A percentile compares a stretch with the other conserved stretches of the same genome.
Conservation (phyloP, 2,888 invertebrate genomes). For the Lymantria monacha region DNA sequence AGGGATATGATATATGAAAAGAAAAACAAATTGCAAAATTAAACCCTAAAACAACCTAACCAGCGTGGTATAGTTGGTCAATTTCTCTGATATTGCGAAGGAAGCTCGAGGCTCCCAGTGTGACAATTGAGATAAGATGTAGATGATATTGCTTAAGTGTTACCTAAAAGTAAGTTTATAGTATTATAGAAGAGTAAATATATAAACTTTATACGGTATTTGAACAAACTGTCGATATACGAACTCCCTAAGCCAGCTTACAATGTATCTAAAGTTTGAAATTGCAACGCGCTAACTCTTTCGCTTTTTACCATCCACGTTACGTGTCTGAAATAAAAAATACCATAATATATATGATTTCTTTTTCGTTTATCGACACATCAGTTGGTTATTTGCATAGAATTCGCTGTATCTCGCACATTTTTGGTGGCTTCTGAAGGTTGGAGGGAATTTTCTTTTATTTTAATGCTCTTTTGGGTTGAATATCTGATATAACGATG, state of each 20-base stretch:
- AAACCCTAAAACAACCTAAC: no score
- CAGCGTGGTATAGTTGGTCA: no score
- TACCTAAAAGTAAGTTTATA: no score
- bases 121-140: no score
- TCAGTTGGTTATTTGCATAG: slow-evolving; percentile 5
- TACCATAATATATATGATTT: not conserved
- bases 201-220: no score
- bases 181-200: no score
- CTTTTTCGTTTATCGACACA: slow-evolving; percentile 5
- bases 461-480: slow-evolving; percentile 2
- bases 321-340: slow-evolving; percentile 6
- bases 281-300: not conserved
- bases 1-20: no score
- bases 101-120: no score
- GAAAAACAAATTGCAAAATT: no score
- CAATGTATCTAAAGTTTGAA: slow-evolving; percentile 1
- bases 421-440: not conserved
- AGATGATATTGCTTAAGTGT: no score
- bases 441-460: not conserved
- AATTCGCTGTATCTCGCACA: slow-evolving; percentile 1
- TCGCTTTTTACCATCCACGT: not conserved
- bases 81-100: no score
- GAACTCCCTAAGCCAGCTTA: not conserved
- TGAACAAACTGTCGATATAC: not conserved
- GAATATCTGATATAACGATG: slow-evolving; percentile 1